A percentile compares a stretch with the other conserved stretches of the same genome.
Conservation (phyloP, 1,140 invertebrate species). For the Apis dorsata region DNA sequence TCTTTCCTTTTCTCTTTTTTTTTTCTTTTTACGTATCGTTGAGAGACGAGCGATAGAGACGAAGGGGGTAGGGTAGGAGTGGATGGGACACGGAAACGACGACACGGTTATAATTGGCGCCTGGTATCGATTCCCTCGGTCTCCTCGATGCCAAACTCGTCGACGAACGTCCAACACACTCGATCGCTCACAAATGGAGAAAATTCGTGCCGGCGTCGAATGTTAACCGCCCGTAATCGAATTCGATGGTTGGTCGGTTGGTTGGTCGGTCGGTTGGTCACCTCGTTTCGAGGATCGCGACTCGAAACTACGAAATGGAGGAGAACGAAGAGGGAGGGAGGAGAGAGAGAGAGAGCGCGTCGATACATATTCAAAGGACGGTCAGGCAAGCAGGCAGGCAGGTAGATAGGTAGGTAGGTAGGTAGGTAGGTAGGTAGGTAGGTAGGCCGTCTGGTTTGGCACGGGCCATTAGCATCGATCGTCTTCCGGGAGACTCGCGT, state of each 20-base stretch:
- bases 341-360: slow-evolving; percentile 64
- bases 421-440: too few species aligned
- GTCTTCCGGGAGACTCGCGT: slow-evolving; percentile 67
- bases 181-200: slow-evolving; percentile 8
- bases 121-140: slow-evolving; percentile 6
- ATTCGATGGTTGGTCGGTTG: background rate
- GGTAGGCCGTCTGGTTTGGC: slow-evolving; percentile 49
- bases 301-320: background rate
- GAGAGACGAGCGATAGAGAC: background rate
- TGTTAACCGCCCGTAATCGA: slow-evolving; percentile 1
- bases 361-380: slow-evolving; percentile 76
- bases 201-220: slow-evolving; percentile 13
- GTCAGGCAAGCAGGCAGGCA: background rate
- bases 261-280: background rate
- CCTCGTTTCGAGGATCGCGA: background rate
- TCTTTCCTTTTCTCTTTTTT: too few species aligned
- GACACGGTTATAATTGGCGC: slow-evolving; percentile 22
- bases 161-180: slow-evolving; percentile 14
- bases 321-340: background rate
- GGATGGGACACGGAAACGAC: background rate
- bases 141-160: slow-evolving; percentile 23
- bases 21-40: too few species aligned
- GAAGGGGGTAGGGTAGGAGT: background rate
- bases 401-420: too few species aligned
- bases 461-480: slow-evolving; percentile 76